These are phyloP conservation scores for Myotis daubentonii DNA, from an alignment of 2,797 vertebrate species.

Conservation along the genomic window DNA sequence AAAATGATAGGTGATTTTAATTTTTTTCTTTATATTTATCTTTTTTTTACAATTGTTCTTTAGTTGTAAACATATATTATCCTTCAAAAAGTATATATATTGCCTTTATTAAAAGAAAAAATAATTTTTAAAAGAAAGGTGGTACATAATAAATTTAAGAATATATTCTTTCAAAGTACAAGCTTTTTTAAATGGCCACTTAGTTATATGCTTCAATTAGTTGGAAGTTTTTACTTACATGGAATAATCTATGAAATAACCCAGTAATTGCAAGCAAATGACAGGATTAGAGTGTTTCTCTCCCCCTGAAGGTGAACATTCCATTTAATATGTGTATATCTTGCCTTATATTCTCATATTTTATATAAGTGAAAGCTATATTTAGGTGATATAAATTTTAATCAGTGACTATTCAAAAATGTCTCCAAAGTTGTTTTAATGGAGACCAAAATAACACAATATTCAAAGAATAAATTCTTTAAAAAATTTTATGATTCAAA, in stretches of 20 bases:
- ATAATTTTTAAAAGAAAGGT: not conserved
- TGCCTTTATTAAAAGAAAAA: not conserved
- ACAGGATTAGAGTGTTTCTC: not conserved
- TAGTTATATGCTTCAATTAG: not conserved
- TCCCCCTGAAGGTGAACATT: not conserved
- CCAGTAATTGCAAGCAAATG: not conserved
- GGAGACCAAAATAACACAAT: not conserved
- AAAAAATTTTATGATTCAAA: not conserved
- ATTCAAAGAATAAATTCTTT: not conserved
- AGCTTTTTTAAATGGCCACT: not conserved
- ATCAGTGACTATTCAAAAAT: not conserved
- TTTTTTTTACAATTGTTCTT: not conserved
- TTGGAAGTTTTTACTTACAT: not conserved
- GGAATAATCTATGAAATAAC: not conserved
- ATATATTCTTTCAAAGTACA: not conserved
- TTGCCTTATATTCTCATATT: not conserved
- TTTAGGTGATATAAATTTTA: not conserved
- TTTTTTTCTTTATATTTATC: not conserved
- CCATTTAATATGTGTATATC: not conserved
- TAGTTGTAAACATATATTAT: too few species aligned
- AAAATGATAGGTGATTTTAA: not conserved
- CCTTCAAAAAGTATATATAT: not conserved
- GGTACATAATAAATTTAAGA: not conserved
- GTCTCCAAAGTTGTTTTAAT: not conserved
- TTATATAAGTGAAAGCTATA: slow-evolving; percentile 18